Evolutionary conservation across 1,140 invertebrate genomes (phyloP).

Genomic region (Goniozus legneri): DNA sequence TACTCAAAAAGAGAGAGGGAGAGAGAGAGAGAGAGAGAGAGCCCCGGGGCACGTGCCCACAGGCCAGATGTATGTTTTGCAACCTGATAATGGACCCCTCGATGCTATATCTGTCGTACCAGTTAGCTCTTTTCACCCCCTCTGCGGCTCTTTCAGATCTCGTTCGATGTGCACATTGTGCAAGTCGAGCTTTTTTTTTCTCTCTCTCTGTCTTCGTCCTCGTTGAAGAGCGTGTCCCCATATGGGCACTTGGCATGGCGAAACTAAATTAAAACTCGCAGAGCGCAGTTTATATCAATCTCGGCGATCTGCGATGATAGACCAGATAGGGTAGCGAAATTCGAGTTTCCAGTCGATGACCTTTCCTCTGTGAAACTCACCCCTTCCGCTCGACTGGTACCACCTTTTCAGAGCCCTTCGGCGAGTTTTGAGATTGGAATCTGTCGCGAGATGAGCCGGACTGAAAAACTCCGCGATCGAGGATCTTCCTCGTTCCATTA

Average conservation of each 20-base stretch:
- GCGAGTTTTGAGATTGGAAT: no score
- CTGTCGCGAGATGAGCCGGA: no score
- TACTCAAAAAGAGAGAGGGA: not conserved
- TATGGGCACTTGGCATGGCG: slow-evolving; percentile 48
- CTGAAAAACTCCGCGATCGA: no score
- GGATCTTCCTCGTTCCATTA: slow-evolving; percentile 30
- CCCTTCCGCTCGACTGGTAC: no score
- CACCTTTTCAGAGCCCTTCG: no score
- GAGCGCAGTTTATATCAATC: no score
- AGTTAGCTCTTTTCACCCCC: slow-evolving; percentile 35
- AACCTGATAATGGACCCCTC: slow-evolving; percentile 53
- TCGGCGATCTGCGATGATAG: slow-evolving; percentile 37
- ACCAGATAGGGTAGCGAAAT: no score
- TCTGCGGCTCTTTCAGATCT: slow-evolving; percentile 50
- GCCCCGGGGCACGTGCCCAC: slow-evolving; percentile 39
- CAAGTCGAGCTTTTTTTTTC: slow-evolving; percentile 45
- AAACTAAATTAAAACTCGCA: no score
- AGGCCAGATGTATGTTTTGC: slow-evolving; percentile 51
- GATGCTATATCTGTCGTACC: no score
- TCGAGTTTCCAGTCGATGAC: no score
- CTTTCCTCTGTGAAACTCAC: no score
- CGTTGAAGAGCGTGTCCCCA: no score
- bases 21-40: slow-evolving; percentile 3
- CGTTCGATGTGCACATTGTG: slow-evolving; percentile 41
- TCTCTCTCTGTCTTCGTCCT: slow-evolving; percentile 2